Conservation (phyloP, 1,140 invertebrate species). For the Penaeus japonicus region DNA sequence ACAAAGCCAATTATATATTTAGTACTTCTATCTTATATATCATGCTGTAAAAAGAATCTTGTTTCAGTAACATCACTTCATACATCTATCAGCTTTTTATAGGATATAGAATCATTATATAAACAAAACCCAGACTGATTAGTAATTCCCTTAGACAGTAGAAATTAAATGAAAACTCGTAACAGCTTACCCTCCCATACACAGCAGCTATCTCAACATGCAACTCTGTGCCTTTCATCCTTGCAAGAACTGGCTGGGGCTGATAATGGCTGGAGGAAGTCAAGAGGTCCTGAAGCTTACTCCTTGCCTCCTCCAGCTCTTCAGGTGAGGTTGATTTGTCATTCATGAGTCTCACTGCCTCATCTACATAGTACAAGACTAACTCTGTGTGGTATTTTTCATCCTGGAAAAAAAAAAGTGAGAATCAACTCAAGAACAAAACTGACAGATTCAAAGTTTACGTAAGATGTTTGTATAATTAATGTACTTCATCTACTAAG, state of each 20-base stretch:
- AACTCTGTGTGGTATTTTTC: conserved; percentile 69
- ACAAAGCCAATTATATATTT: too few relatives aligned
- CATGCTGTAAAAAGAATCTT: too few relatives aligned
- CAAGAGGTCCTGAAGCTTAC: conserved; percentile 66
- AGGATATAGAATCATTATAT: too few relatives aligned
- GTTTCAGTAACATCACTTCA: background rate
- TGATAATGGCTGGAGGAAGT: conserved; percentile 66
- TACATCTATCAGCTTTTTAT: background rate
- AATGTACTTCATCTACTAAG: background rate
- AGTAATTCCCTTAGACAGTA: background rate
- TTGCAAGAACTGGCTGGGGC: conserved; percentile 66
- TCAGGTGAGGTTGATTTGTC: conserved; percentile 22
- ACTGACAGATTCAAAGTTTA: background rate
- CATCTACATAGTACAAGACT: conserved; percentile 66
- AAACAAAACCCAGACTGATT: too few relatives aligned
- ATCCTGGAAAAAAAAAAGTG: conserved; percentile 63
- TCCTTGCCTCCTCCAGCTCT: conserved; percentile 59
- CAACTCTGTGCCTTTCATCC: conserved; percentile 65
- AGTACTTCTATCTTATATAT: too few relatives aligned
- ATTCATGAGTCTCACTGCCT: conserved; percentile 63
- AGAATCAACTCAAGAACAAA: background rate
- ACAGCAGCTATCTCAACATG: conserved; percentile 68
- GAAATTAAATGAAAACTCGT: background rate
- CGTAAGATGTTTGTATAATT: background rate
- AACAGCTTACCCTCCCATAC: conserved; percentile 66